Percentiles rank a stretch among this genome's conserved stretches.
These are phyloP conservation scores for Tortricodes alternella DNA, from an alignment of 2,888 invertebrate species.

Conservation along the genomic window DNA sequence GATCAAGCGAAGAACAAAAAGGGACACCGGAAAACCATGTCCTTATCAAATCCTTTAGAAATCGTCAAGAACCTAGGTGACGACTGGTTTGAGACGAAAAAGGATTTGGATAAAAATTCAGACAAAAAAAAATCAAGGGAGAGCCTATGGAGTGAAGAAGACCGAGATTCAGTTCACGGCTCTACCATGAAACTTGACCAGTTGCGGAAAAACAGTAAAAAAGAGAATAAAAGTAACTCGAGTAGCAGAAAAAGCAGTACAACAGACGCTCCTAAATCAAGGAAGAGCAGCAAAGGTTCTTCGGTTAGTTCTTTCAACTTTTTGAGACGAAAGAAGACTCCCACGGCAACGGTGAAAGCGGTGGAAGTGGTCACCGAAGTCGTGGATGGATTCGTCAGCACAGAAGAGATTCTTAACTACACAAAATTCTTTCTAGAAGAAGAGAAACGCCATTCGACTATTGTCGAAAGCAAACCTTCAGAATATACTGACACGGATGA, in stretches of 20 bases:
- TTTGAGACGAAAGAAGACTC: conserved; percentile 70
- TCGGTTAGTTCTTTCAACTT: conserved; percentile 74
- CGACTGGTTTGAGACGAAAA: conserved; percentile 72
- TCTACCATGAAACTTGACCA: conserved; percentile 65
- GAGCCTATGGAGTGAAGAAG: conserved; percentile 78
- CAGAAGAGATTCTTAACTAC: conserved; percentile 64
- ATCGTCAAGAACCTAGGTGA: conserved; percentile 74
- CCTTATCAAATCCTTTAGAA: conserved; percentile 75
- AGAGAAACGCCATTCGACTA: conserved; percentile 62
- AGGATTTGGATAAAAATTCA: conserved; percentile 64
- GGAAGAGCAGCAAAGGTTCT: conserved; percentile 72
- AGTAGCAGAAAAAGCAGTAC: conserved; percentile 63
- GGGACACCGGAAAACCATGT: conserved; percentile 77
- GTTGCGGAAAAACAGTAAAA: conserved; percentile 67
- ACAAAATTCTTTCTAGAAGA: conserved; percentile 71
- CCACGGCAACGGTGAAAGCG: conserved; percentile 59
- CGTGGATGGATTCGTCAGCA: conserved; percentile 51
- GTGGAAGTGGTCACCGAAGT: conserved; percentile 71
- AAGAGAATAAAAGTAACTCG: conserved; percentile 61
- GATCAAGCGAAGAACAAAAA: conserved; percentile 61
- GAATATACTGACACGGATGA: conserved; percentile 72
- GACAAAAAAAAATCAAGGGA: conserved; percentile 76
- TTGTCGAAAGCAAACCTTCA: conserved; percentile 49
- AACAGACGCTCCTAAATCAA: conserved; percentile 61
- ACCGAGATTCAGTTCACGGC: conserved; percentile 70